These are phyloP conservation scores for Seira musarum DNA, from an alignment of 2,888 invertebrate species.

Conservation along the genomic window DNA sequence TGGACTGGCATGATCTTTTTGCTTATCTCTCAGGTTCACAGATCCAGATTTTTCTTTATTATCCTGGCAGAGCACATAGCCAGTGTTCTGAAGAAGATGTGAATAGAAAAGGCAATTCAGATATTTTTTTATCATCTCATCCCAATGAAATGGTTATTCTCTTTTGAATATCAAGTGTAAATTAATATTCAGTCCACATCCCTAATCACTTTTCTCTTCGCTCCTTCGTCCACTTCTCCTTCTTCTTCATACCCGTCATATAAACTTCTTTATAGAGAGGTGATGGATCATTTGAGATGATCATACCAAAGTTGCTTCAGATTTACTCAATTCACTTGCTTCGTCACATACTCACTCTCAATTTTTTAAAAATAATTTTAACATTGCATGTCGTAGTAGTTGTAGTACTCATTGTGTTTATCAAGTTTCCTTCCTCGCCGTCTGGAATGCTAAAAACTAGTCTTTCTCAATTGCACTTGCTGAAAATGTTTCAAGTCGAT, in stretches of 20 bases:
- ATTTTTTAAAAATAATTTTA: too few species aligned
- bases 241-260: background rate
- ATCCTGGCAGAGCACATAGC: background rate
- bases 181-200: constrained; percentile 56
- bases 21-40: background rate
- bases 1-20: too few species aligned
- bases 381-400: background rate
- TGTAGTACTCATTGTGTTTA: background rate
- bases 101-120: background rate
- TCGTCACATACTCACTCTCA: too few species aligned
- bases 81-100: background rate
- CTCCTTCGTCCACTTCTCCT: constrained; percentile 4
- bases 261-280: background rate
- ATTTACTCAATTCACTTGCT: background rate
- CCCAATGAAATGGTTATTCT: background rate
- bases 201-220: constrained; percentile 47
- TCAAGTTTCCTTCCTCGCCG: constrained; percentile 24
- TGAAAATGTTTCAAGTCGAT: too few species aligned
- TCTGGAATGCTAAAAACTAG: constrained; percentile 21
- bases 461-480: too few species aligned
- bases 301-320: background rate
- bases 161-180: constrained; percentile 50
- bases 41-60: constrained; percentile 50
- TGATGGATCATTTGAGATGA: constrained; percentile 38
- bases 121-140: constrained; percentile 8